Percentiles rank a stretch among this genome's conserved stretches.
Evolutionary conservation across 2,113 vertebrate genomes (phyloP).

Genomic region (Galeopterus variegatus): DNA sequence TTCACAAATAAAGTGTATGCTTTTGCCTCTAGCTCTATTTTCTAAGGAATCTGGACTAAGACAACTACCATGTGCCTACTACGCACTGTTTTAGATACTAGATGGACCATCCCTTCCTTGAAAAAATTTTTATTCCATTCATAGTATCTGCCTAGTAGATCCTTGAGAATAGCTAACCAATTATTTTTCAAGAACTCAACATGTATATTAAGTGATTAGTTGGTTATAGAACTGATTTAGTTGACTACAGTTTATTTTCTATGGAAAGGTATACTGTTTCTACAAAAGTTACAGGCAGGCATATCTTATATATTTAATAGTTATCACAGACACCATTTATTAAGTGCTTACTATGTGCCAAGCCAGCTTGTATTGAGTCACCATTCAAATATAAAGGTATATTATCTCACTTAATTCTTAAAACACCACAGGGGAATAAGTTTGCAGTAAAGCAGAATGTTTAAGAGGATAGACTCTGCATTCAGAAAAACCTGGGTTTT

Average conservation of each 20-base stretch:
- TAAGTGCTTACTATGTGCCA: constrained; percentile 47
- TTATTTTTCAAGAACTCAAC: neutral
- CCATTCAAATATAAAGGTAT: constrained; percentile 36
- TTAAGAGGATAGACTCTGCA: neutral
- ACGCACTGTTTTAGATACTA: neutral
- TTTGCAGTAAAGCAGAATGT: neutral
- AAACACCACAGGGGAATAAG: neutral
- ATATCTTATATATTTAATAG: neutral
- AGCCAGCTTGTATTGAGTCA: neutral
- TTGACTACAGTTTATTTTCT: neutral
- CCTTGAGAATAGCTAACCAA: neutral
- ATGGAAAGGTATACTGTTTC: neutral
- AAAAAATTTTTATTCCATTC: constrained; percentile 7
- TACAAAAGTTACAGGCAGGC: neutral
- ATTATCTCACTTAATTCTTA: constrained; percentile 48
- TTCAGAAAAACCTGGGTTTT: constrained; percentile 55
- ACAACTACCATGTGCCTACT: neutral
- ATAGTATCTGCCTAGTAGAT: neutral
- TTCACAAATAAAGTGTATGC: neutral
- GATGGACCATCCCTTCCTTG: neutral
- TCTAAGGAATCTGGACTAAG: constrained; percentile 8
- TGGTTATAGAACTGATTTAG: neutral
- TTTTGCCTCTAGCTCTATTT: constrained; percentile 35
- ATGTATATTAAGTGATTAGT: neutral
- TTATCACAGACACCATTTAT: constrained; percentile 39